phyloP scores from a whole-genome alignment of 2,113 vertebrate genomes.

The Atlantisia rogersi region DNA sequence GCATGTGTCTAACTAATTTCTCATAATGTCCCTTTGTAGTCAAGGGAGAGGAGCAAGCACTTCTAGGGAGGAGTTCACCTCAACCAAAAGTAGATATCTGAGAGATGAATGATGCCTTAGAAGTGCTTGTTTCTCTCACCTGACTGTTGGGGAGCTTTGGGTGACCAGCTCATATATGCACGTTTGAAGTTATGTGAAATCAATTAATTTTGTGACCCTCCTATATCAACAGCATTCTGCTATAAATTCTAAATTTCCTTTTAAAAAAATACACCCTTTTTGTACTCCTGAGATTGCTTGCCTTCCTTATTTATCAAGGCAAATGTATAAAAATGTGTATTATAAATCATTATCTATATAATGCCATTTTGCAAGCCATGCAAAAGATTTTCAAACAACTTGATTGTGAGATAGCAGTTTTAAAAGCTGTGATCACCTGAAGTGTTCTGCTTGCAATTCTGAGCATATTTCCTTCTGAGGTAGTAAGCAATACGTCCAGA shows the following conservation, averaged over 20 bases:
- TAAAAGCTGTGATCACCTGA: not conserved
- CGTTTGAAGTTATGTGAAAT: not conserved
- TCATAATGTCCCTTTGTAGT: not conserved
- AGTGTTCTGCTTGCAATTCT: not conserved
- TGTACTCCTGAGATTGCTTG: not conserved
- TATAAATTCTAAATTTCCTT: not conserved
- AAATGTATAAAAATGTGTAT: not conserved
- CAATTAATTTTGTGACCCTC: not conserved
- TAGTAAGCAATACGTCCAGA: not conserved
- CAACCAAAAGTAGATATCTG: not conserved
- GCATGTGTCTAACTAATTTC: not conserved
- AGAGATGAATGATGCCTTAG: not conserved
- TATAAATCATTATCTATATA: not conserved
- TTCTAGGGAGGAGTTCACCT: not conserved
- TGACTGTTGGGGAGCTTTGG: not conserved
- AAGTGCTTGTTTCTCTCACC: not conserved
- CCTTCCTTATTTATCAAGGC: not conserved
- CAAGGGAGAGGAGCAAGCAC: not conserved
- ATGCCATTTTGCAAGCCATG: not conserved
- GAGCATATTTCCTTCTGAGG: not conserved
- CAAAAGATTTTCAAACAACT: not conserved
- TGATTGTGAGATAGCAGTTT: not conserved
- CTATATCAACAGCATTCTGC: not conserved
- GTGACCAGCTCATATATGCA: not conserved
- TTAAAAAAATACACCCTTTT: not conserved